Evolutionary conservation across 2,797 vertebrate genomes (phyloP), one percentile per base, ranked within the genome.

Genomic region (Pantherophis vulpinus): DNA sequence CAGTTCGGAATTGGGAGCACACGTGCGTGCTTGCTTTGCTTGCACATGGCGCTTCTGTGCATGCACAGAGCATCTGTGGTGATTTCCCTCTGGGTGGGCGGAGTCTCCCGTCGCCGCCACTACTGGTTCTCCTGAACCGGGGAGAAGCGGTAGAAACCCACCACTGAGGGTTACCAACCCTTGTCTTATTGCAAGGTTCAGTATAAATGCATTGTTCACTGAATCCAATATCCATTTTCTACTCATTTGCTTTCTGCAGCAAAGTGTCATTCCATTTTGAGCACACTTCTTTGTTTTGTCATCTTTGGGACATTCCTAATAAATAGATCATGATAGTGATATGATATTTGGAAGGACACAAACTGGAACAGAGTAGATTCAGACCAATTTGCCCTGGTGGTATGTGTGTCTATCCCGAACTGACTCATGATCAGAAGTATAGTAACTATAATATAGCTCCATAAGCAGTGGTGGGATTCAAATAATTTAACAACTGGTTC

Each of bases 61-160:
- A 47, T 47, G 47, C 47, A 0, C 47, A 47, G 47, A 51, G 47
- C 47, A 51, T 7, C 7, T 51, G 47, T 51, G 47, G 6, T 51
- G 47, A 51, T 0, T 1, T 51, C 7, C 6, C 1, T 7, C 6
- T 7, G 47, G 47, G 47, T 51, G 6, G 6, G 47, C 1, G 6
- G 47, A 51, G 6, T 0, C 47, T 51, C 47, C 47, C 47, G 0
- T 7, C 6, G 7, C 47, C 6, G 7, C 47, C 47, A 51, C 47
- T 51, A 51, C 47, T 51, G 47, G 47, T 51, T 51, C 47, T 1
- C 47, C 6, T 51, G 47, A 51, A 51, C 47, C 47, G 6, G 47
- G 47, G 6, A 0, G 47, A 51, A 7, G 47, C 6, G 1, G 47
- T 51, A 51, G 47, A 51, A 51, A 51, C 6, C 47, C 47, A 51